These are phyloP conservation scores for Acinonyx jubatus DNA, from an alignment of 2,113 vertebrate genomes.

Conservation along the genomic window DNA sequence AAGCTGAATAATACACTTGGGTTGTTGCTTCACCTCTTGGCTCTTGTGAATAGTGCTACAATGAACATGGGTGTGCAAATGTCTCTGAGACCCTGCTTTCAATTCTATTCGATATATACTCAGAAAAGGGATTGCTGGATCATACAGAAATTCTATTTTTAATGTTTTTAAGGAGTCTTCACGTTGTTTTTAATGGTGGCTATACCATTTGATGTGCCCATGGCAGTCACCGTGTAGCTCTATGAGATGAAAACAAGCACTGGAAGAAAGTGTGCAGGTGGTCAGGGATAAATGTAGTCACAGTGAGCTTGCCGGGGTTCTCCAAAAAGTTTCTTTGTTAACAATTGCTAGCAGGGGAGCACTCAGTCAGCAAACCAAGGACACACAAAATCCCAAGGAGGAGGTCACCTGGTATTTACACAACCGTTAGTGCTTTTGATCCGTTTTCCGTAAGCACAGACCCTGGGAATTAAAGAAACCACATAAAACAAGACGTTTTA, in stretches of 20 bases:
- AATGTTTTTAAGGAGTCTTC: background rate
- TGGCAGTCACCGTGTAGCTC: background rate
- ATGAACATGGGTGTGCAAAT: background rate
- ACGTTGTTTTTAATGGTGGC: background rate
- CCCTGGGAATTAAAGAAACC: background rate
- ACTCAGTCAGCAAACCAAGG: conserved; percentile 15
- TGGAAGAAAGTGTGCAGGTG: background rate
- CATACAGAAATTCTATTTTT: background rate
- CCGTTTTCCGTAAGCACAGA: background rate
- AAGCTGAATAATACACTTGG: background rate
- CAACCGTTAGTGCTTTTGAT: background rate
- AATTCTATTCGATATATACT: background rate
- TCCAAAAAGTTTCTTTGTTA: conserved; percentile 1
- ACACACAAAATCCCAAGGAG: background rate
- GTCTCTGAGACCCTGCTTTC: background rate
- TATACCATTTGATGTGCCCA: background rate
- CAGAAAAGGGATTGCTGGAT: background rate
- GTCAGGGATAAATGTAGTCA: background rate
- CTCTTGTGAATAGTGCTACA: background rate
- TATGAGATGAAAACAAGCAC: conserved; percentile 7
- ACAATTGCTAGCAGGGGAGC: background rate
- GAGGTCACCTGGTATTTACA: background rate
- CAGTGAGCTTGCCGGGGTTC: background rate
- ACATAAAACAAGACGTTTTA: conserved; percentile 10
- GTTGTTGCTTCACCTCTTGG: background rate